These are phyloP conservation scores for Podarcis muralis DNA, from an alignment of 2,113 vertebrate species.

Conservation along the genomic window DNA sequence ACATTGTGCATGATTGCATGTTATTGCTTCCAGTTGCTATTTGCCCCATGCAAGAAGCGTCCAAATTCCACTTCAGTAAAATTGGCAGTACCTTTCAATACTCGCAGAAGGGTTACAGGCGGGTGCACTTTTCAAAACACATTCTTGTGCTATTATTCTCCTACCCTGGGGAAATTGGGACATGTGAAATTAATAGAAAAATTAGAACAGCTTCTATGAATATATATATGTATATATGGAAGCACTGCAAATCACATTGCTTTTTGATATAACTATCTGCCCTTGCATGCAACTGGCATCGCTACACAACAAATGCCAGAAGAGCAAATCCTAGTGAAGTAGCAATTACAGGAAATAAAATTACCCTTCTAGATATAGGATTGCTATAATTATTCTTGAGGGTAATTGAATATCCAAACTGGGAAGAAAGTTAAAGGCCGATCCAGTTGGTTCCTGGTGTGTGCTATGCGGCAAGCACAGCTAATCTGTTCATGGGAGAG, in stretches of 20 bases:
- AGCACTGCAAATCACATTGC: background rate
- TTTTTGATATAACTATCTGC: background rate
- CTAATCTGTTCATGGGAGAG: background rate
- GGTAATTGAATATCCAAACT: background rate
- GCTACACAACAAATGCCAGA: conserved; percentile 15
- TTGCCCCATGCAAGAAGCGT: conserved; percentile 21
- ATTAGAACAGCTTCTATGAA: background rate
- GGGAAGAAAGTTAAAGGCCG: background rate
- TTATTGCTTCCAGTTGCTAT: conserved; percentile 14
- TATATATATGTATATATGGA: background rate
- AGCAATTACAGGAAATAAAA: conserved; percentile 25
- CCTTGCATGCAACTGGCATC: background rate
- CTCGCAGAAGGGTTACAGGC: background rate
- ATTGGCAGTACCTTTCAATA: background rate
- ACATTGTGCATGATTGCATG: background rate
- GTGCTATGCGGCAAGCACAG: background rate
- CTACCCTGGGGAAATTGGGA: background rate
- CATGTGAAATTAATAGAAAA: conserved; percentile 7
- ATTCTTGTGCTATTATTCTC: conserved; percentile 5
- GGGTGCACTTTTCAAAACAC: background rate
- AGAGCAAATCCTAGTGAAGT: conserved; percentile 13
- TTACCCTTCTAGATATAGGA: background rate
- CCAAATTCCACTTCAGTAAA: conserved; percentile 14
- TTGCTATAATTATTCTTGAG: conserved; percentile 24
- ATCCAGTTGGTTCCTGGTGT: background rate